Base-by-base conservation (phyloP, 2,888 invertebrate species). In the Resseliella maxima region DNA sequence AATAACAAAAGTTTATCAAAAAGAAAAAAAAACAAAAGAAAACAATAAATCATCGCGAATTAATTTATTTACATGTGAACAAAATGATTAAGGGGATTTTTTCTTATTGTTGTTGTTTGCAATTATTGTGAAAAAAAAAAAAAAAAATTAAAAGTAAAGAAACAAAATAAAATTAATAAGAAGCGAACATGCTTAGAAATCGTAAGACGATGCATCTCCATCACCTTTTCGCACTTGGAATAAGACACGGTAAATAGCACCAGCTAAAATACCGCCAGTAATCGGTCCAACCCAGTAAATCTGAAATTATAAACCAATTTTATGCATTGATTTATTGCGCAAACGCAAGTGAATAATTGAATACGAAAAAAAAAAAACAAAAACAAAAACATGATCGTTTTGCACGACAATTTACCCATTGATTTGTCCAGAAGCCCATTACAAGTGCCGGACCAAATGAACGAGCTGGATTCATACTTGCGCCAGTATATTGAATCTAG, bases 391-490 rank as follows among this genome's bases (percentile, higher is more conserved):
- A n/a, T n/a, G n/a, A 12, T 59, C 2, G 72, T 12, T 72, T 31
- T 59, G 59, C 24, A 3, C 24, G 72, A 6, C 8, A 3, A 24
- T 92, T 92, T 92, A 97, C 95, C 97, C 97, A 98, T 89, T 98
- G 98, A 88, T 96, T 91, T 3, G 92, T 90, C 95, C 96, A 98
- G 41, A 92, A 91, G 87, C 94, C 93, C 88, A 94, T 94, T 87
- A 97, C 94, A 36, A 97, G 94, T 1, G 98, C 96, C 0, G 97
- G 96, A 87, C 98, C 98, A 89, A 98, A 94, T 87, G 96, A 95
- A 87, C 98, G 93, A 0, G 98, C 98, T 0, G 98, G 97, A 92
- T 98, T 98, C 97, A 98, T 97, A 89, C 97, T 95, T 59, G 97
- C 94, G 83, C 97, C 97, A 15, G 98, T 97, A 89, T 93, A 94